phyloP scores from a whole-genome alignment of 2,113 vertebrate species.

The Brachypodius melanocephalos region DNA sequence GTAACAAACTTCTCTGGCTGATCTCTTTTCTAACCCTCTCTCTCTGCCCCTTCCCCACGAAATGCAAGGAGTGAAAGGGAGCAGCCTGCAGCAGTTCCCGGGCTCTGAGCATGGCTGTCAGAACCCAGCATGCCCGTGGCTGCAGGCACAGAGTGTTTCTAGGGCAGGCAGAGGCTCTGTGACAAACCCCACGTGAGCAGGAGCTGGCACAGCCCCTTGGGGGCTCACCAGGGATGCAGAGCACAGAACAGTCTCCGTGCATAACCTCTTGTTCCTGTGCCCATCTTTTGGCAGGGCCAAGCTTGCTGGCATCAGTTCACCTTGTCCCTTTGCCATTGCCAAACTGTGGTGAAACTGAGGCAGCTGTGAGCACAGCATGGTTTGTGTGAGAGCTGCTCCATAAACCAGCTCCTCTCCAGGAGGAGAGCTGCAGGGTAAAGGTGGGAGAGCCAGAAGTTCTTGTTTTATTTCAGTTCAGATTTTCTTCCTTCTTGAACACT shows the following conservation, averaged over 20 bases:
- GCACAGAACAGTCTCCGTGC: neutral
- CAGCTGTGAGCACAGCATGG: neutral
- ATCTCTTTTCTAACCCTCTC: neutral
- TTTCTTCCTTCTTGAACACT: neutral
- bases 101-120: accelerated
- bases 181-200: neutral
- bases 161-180: neutral
- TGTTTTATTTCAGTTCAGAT: neutral
- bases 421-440: neutral
- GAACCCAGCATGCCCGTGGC: neutral
- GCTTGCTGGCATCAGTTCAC: neutral
- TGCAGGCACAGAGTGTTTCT: neutral
- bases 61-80: neutral
- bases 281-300: neutral
- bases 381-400: neutral
- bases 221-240: neutral
- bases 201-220: neutral
- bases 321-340: neutral
- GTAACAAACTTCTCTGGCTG: neutral
- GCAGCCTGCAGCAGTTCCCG: neutral
- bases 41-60: neutral
- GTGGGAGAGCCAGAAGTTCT: accelerated
- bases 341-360: neutral
- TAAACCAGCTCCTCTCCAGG: neutral
- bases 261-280: neutral